phyloP scores from a whole-genome alignment of 2,797 vertebrate genomes.

The Muraenolepis orangiensis region DNA sequence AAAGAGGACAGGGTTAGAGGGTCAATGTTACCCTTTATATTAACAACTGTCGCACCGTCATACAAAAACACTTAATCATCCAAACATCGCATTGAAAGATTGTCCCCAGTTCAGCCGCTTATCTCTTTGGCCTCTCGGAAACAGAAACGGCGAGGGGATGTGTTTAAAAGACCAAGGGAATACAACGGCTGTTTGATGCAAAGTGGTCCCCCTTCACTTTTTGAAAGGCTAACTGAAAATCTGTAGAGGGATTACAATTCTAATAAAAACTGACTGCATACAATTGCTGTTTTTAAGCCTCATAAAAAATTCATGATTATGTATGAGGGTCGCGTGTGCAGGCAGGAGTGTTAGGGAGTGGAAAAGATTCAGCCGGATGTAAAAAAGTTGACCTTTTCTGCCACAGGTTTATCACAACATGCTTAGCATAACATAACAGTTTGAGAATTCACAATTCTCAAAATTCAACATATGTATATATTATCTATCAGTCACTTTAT shows the following conservation, averaged over 20 bases:
- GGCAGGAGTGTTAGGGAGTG: neutral
- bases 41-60: too few species aligned
- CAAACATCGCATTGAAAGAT: neutral
- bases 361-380: neutral
- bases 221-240: slow-evolving; percentile 38
- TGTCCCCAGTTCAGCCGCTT: neutral
- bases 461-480: too few species aligned
- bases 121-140: too few species aligned
- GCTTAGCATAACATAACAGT: neutral
- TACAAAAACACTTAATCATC: neutral
- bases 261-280: slow-evolving; percentile 71
- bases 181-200: slow-evolving; percentile 45
- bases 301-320: slow-evolving; percentile 70
- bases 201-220: slow-evolving; percentile 28
- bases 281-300: slow-evolving; percentile 68
- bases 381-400: neutral
- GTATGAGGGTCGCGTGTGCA: slow-evolving; percentile 12
- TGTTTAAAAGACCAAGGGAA: slow-evolving; percentile 41
- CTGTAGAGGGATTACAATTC: slow-evolving; percentile 73
- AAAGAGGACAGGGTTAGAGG: too few species aligned
- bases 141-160: too few species aligned
- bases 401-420: too few species aligned
- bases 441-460: neutral
- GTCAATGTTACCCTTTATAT: too few species aligned
- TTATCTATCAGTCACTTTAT: too few species aligned